Base-by-base conservation (phyloP, 2,113 vertebrate species). In the Nymphicus hollandicus region DNA sequence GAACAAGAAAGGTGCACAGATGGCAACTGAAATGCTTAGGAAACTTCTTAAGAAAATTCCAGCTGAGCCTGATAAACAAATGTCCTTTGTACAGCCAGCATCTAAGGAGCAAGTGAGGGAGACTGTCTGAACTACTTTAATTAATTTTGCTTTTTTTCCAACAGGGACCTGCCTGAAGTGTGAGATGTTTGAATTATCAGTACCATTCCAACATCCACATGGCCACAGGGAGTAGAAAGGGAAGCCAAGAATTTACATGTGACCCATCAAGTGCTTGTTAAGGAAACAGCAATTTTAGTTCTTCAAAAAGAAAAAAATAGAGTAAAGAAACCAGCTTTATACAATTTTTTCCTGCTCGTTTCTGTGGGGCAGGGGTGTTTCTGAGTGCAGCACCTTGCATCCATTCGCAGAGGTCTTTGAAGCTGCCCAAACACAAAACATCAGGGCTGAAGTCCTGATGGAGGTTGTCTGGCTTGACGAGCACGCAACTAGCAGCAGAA, bases 41-140 rank as follows among this genome's bases (percentile, higher is more conserved):
- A 79, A 93, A 86, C 74, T 86, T 94, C 96, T 96, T 93, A 95
- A 88, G 93, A 82, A 95, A 92, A 96, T 89, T 61, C 91, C 91
- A 94, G 89, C 91, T 94, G 93, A 94, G 85, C 85, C 93, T 93
- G 68, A 43, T 50, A 78, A 95, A 88, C 63, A 94, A 96, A 91
- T 35, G 74, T 77, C 79, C 58, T 91, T 89, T 90, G 79, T 94
- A 73, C 64, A 88, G 61, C 37, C 9, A 0, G 70, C 81, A 61
- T 65, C 87, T 65, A n/a, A 91, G 78, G 63, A 70, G 50, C 1
- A 1, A 61, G 63, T 0, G 7, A 77, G 49, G 61, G 71, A 76
- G 52, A 55, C 41, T 43, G 49, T 37, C 88, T 86, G 78, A 83
- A 83, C 49, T 72, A 29, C 53, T 80, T 80, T 65, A 91, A 79